These are phyloP conservation scores for Carcinoscorpius rotundicauda DNA, from an alignment of 1,140 invertebrate genomes.

Conservation along the genomic window DNA sequence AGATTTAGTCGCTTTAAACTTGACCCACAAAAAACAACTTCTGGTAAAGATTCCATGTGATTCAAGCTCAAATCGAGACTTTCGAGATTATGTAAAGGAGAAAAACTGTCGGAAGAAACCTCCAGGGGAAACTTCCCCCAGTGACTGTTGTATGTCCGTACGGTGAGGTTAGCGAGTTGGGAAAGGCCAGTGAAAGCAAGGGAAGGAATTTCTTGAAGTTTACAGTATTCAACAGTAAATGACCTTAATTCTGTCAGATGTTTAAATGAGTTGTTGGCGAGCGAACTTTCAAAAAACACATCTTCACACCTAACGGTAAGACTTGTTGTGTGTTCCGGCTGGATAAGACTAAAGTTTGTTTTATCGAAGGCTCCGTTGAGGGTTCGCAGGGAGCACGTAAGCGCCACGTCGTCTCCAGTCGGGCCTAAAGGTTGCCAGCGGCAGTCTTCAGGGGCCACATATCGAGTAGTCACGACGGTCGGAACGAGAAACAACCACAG, in stretches of 20 bases:
- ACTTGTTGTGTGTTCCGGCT: slow-evolving; percentile 63
- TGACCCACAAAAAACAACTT: slow-evolving; percentile 53
- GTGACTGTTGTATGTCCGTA: slow-evolving; percentile 33
- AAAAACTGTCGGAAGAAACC: slow-evolving; percentile 56
- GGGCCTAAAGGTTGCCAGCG: slow-evolving; percentile 45
- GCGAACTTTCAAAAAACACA: slow-evolving; percentile 51
- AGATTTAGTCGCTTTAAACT: slow-evolving; percentile 25
- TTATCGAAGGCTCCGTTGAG: slow-evolving; percentile 23
- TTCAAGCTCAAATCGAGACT: slow-evolving; percentile 61
- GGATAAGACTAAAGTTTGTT: slow-evolving; percentile 67
- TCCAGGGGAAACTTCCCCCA: slow-evolving; percentile 54
- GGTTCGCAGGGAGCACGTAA: slow-evolving; percentile 20
- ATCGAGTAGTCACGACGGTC: slow-evolving; percentile 34
- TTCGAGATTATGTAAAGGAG: slow-evolving; percentile 51
- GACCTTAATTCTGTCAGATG: slow-evolving; percentile 21
- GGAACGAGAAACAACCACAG: no score
- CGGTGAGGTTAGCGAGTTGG: slow-evolving; percentile 24
- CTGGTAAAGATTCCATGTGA: slow-evolving; percentile 62
- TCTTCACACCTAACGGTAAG: slow-evolving; percentile 69
- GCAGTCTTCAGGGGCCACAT: slow-evolving; percentile 71
- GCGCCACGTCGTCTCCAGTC: slow-evolving; percentile 39
- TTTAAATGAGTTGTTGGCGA: slow-evolving; percentile 33
- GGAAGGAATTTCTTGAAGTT: slow-evolving; percentile 19
- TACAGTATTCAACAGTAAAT: slow-evolving; percentile 22
- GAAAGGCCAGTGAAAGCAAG: slow-evolving; percentile 23